Evolutionary conservation across 1,140 invertebrate species (phyloP).

Genomic region (Doryteuthis pealeii): DNA sequence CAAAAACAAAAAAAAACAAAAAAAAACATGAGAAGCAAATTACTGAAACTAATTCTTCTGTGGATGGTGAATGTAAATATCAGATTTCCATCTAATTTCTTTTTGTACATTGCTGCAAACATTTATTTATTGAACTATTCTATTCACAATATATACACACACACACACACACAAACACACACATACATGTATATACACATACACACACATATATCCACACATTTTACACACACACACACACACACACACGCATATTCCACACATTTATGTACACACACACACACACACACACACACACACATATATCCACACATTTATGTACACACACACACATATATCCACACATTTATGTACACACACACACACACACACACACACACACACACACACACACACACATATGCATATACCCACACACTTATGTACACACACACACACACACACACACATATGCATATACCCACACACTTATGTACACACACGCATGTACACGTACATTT

Average conservation of each 20-base stretch:
- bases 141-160: too few relatives aligned
- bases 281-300: not conserved
- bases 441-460: not conserved
- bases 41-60: too few relatives aligned
- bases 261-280: not conserved
- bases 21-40: too few relatives aligned
- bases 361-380: not conserved
- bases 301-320: not conserved
- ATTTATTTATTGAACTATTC: too few relatives aligned
- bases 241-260: not conserved
- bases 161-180: not conserved
- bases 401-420: not conserved
- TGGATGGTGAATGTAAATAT: too few relatives aligned
- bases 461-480: not conserved
- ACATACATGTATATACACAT: not conserved
- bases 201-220: not conserved
- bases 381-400: not conserved
- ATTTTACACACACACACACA: not conserved
- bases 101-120: too few relatives aligned
- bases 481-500: not conserved
- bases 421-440: not conserved
- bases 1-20: too few relatives aligned
- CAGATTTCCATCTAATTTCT: too few relatives aligned
- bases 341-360: not conserved
- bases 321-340: not conserved